These are phyloP conservation scores for Catajapyx aquilonaris DNA, from an alignment of 1,140 invertebrate genomes.

Conservation along the genomic window DNA sequence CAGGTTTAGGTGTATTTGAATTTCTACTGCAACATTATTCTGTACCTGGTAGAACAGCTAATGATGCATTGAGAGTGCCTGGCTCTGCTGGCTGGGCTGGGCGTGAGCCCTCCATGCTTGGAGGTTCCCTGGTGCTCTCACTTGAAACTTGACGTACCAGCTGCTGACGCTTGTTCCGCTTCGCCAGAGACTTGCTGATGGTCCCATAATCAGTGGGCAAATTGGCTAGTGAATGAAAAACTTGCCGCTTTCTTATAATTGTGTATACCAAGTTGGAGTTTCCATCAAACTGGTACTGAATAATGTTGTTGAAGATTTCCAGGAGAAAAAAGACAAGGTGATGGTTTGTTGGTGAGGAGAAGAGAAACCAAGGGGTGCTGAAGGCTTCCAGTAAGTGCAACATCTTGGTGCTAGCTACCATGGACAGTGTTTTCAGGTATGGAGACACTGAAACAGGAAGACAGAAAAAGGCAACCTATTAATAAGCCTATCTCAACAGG, in stretches of 20 bases:
- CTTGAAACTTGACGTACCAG: conserved; percentile 11
- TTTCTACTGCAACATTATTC: too few species aligned
- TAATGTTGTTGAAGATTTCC: conserved; percentile 99
- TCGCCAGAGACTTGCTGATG: conserved; percentile 63
- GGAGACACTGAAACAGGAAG: conserved; percentile 80
- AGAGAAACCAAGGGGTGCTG: conserved; percentile 96
- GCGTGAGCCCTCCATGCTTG: conserved; percentile 58
- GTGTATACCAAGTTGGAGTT: conserved; percentile 98
- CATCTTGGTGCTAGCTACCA: conserved; percentile 95
- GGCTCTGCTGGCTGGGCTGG: conserved; percentile 75
- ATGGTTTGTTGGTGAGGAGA: conserved; percentile 87
- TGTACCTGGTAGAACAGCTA: conserved; percentile 64
- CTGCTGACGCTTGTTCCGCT: conserved; percentile 30
- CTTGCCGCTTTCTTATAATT: conserved; percentile 91
- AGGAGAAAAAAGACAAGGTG: conserved; percentile 95
- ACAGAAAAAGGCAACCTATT: too few species aligned
- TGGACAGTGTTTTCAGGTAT: conserved; percentile 95
- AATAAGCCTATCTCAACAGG: too few species aligned
- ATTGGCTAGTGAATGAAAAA: conserved; percentile 92
- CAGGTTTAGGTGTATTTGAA: too few species aligned
- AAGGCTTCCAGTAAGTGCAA: conserved; percentile 95
- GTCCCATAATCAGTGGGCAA: conserved; percentile 76
- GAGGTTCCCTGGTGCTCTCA: conserved; percentile 18
- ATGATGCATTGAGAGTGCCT: conserved; percentile 68
- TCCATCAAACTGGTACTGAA: conserved; percentile 99